These are phyloP conservation scores for Macaca nemestrina DNA, from an alignment of 2,113 vertebrate genomes.

Conservation along the genomic window DNA sequence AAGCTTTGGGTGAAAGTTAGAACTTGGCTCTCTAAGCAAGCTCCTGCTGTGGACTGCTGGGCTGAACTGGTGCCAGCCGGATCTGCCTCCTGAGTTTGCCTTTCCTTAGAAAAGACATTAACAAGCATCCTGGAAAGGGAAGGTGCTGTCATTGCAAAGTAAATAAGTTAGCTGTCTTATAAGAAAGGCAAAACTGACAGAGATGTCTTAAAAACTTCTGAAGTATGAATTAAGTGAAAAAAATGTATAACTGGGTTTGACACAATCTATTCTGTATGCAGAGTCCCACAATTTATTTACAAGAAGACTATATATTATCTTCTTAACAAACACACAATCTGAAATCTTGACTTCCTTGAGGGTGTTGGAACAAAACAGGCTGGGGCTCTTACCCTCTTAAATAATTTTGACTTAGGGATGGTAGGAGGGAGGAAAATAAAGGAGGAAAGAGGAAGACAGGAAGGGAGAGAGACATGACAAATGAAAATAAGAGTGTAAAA, in stretches of 20 bases:
- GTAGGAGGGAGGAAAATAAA: background rate
- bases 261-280: background rate
- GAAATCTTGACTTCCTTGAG: background rate
- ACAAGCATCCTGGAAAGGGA: slow-evolving; percentile 32
- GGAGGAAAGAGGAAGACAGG: background rate
- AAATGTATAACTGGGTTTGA: background rate
- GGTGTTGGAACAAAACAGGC: background rate
- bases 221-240: background rate
- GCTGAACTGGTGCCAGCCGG: background rate
- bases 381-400: background rate
- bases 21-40: background rate
- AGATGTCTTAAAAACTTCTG: background rate
- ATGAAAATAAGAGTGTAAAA: slow-evolving; percentile 22
- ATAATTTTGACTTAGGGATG: background rate
- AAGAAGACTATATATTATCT: background rate
- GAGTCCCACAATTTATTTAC: background rate
- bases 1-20: background rate
- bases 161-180: slow-evolving; percentile 3
- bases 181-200: background rate
- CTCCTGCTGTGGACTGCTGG: background rate
- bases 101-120: slow-evolving; percentile 62
- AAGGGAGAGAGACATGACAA: background rate
- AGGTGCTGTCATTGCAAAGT: background rate
- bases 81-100: slow-evolving; percentile 58
- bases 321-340: background rate